Evolutionary conservation across 1,140 invertebrate species (phyloP), one percentile per base, ranked within the genome.

Genomic region (Anadara kagoshimensis): DNA sequence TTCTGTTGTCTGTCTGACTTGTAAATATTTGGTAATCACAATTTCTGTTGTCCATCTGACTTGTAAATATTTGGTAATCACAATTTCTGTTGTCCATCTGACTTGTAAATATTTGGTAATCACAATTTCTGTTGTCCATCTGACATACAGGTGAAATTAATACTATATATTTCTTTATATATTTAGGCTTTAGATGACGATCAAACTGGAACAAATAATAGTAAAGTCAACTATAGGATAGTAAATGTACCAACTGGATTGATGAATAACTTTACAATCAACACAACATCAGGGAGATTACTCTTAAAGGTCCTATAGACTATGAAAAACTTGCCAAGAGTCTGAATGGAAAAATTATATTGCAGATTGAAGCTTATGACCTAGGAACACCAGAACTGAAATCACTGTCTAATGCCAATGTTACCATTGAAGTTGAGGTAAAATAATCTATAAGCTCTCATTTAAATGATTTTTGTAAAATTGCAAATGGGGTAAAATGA

Each of bases 171-270:
- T 36, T 36, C 29, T 36, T n/a, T 36, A 3, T 36, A 36, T 36
- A 58, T 66, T 59, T 66, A 87, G 78, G 95, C 84, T 41, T 59
- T 69, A 22, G 84, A 86, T 57, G 71, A 78, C 44, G 84, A 86
- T 56, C 44, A 81, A 51, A 54, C 68, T 0, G 69, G 58, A 16
- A 84, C 80, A 11, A 43, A 43, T 2, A 85, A 85, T 73, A 85
- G 83, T 58, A 20, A 63, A 16, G 78, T 85, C 12, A 72, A 73
- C 12, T 85, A 83, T 58, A 69, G 70, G 41, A 78, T 85, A 24
- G 58, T 41, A 24, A 11, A 61, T 26, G 71, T 70, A 16, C 75
- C 80, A 16, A 7, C 69, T 11, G 73, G 72, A 14, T 68, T 83
- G 0, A 36, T 71, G 8, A 69, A 47, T n/a, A 85, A 81, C 67